Percentiles rank a stretch among this genome's conserved stretches.
phyloP scores from a whole-genome alignment of 1,140 invertebrate species.

The Gyrodactylus salaris region DNA sequence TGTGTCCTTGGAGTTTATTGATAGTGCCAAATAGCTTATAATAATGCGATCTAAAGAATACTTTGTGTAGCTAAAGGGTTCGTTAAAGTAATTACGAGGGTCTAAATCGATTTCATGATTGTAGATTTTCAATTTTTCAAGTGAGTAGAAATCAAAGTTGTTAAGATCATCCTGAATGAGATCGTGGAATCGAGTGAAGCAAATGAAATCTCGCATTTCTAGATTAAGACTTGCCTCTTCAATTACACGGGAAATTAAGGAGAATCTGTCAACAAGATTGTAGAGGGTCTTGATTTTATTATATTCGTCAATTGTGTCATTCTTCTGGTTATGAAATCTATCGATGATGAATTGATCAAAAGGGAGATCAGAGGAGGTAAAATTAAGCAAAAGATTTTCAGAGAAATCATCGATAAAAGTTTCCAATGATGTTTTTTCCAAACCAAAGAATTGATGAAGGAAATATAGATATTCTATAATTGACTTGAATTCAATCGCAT shows the following conservation, averaged over 20 bases:
- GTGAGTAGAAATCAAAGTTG: neutral
- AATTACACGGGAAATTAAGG: neutral
- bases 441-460: neutral
- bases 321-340: too few species aligned
- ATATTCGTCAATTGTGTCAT: too few species aligned
- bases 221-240: neutral
- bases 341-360: too few species aligned
- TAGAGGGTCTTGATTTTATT: too few species aligned
- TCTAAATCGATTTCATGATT: neutral
- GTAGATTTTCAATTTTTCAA: neutral
- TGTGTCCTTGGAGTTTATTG: neutral
- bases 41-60: neutral
- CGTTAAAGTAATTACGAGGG: neutral
- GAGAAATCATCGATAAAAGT: neutral
- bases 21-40: neutral
- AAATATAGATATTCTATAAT: neutral
- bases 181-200: neutral
- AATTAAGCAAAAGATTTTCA: neutral
- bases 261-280: neutral
- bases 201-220: neutral
- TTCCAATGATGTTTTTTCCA: neutral
- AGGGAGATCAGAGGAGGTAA: neutral
- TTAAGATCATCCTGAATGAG: neutral
- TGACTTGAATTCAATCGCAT: neutral
- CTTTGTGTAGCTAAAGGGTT: neutral